Evolutionary conservation across 2,888 invertebrate genomes (phyloP).

Genomic region (Perizoma affinitatum): DNA sequence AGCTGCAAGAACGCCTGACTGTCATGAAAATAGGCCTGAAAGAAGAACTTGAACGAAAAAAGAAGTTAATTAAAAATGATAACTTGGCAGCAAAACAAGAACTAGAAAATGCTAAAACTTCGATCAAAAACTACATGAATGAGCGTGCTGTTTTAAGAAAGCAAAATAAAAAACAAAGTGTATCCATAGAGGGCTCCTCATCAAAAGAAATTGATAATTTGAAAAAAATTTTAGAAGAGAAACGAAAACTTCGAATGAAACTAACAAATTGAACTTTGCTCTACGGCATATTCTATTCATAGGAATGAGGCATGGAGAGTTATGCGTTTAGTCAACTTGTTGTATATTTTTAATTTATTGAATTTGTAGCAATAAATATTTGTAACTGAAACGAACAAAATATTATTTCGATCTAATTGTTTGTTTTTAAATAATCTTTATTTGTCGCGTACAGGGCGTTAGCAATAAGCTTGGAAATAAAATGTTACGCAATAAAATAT

Average conservation of each 20-base stretch:
- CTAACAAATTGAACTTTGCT: slow-evolving; percentile 35
- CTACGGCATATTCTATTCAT: slow-evolving; percentile 10
- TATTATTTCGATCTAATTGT: too few relatives aligned
- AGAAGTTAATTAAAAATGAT: slow-evolving; percentile 66
- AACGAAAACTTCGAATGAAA: slow-evolving; percentile 64
- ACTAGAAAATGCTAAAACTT: slow-evolving; percentile 73
- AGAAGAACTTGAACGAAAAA: slow-evolving; percentile 81
- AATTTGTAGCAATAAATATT: slow-evolving; percentile 20
- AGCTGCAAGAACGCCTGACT: slow-evolving; percentile 82
- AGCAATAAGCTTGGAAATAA: slow-evolving; percentile 58
- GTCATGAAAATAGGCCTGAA: slow-evolving; percentile 77
- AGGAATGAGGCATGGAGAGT: slow-evolving; percentile 3
- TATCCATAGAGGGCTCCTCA: slow-evolving; percentile 40
- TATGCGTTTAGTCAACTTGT: slow-evolving; percentile 26
- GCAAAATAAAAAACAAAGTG: slow-evolving; percentile 54
- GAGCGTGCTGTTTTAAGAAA: slow-evolving; percentile 60
- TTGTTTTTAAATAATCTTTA: background rate
- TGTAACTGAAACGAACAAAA: background rate
- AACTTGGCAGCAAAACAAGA: slow-evolving; percentile 73
- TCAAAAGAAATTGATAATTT: slow-evolving; percentile 76
- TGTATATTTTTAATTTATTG: slow-evolving; percentile 32
- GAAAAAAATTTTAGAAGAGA: slow-evolving; percentile 76
- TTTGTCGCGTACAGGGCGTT: slow-evolving; percentile 29
- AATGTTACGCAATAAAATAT: slow-evolving; percentile 60
- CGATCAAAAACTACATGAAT: slow-evolving; percentile 65